These are phyloP conservation scores for Monarcha castaneiventris DNA, from an alignment of 2,113 vertebrate genomes.

Conservation along the genomic window DNA sequence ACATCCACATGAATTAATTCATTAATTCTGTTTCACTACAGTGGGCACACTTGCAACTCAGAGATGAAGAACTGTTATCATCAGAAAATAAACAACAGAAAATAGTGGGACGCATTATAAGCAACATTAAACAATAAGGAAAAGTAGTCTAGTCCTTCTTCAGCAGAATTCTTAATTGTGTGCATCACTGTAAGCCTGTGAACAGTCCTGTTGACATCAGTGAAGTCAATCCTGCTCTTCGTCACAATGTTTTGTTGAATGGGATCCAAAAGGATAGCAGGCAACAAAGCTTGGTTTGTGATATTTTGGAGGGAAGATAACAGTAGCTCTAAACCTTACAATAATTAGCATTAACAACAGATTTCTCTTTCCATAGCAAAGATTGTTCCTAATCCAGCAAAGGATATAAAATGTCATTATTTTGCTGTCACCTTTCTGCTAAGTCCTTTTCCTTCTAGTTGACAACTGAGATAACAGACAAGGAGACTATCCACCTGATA, in stretches of 20 bases:
- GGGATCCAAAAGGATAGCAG: background rate
- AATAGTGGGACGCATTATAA: background rate
- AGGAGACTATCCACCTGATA: background rate
- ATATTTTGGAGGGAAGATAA: background rate
- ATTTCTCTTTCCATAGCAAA: background rate
- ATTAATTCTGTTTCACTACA: background rate
- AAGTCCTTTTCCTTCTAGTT: background rate
- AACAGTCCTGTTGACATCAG: background rate
- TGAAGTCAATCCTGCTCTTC: background rate
- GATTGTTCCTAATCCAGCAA: background rate
- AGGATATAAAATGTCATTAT: background rate
- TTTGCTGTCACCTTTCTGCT: background rate
- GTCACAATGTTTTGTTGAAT: background rate
- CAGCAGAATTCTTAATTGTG: background rate
- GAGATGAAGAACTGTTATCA: background rate
- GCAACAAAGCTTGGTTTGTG: background rate
- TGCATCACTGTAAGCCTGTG: background rate
- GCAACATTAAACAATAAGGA: background rate
- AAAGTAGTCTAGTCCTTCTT: background rate
- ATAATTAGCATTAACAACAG: background rate
- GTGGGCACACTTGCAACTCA: background rate
- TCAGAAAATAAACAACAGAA: background rate
- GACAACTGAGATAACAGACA: conserved; percentile 19
- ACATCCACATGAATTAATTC: background rate
- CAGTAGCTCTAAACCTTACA: background rate